Conservation (phyloP, 2,888 invertebrate genomes). For the Caenorhabditis afra region DNA sequence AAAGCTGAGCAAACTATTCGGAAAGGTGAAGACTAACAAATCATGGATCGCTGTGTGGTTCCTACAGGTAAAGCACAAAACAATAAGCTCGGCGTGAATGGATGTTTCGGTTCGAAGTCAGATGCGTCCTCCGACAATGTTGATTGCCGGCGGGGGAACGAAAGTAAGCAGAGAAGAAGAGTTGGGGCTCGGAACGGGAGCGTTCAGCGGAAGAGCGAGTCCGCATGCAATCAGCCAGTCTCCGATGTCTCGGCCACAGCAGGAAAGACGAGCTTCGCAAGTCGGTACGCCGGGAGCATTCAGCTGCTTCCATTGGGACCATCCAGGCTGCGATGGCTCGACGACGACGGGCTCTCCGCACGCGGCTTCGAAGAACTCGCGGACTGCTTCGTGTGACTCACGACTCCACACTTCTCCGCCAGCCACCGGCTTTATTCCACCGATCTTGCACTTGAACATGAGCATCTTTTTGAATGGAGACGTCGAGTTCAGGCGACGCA, state of each 20-base stretch:
- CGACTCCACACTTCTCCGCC: slow-evolving; percentile 72
- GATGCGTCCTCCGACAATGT: slow-evolving; percentile 31
- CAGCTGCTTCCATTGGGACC: slow-evolving; percentile 70
- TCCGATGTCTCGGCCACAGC: slow-evolving; percentile 69
- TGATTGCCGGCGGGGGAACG: slow-evolving; percentile 26
- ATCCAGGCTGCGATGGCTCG: slow-evolving; percentile 50
- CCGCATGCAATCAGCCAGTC: slow-evolving; percentile 72
- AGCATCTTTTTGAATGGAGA: slow-evolving; percentile 74
- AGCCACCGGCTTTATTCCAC: slow-evolving; percentile 66
- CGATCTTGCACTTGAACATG: slow-evolving; percentile 73
- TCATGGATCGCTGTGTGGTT: not conserved
- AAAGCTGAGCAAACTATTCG: slow-evolving; percentile 34
- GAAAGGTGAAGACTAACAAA: slow-evolving; percentile 12
- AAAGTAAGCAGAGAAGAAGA: slow-evolving; percentile 40
- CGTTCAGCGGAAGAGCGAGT: slow-evolving; percentile 57
- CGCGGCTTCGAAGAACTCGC: slow-evolving; percentile 69
- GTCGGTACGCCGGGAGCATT: slow-evolving; percentile 71
- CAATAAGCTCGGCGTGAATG: not conserved
- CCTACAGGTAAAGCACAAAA: slow-evolving; percentile 4
- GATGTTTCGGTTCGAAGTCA: not conserved
- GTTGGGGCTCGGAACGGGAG: slow-evolving; percentile 32
- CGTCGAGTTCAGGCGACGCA: slow-evolving; percentile 68
- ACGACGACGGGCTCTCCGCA: slow-evolving; percentile 66
- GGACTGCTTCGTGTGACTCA: slow-evolving; percentile 69
- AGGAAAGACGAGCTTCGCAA: slow-evolving; percentile 68